Conservation (phyloP, 2,888 invertebrate species). For the Orthonevra nobilis region DNA sequence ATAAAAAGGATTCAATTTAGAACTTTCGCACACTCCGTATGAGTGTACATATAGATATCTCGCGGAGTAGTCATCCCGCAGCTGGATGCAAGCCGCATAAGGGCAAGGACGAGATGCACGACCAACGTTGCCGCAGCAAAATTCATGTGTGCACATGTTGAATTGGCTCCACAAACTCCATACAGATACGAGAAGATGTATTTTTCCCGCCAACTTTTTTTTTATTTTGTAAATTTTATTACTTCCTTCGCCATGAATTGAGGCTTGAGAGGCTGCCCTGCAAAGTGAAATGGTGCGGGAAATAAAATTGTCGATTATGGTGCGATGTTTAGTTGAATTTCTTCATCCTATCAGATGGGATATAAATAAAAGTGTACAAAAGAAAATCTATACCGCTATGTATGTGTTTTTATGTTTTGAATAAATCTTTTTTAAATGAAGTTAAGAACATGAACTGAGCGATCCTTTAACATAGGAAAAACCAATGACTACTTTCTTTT, state of each 20-base stretch:
- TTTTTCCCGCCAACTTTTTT: neutral
- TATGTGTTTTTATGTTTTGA: too few species aligned
- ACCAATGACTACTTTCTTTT: too few species aligned
- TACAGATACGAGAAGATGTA: constrained; percentile 21
- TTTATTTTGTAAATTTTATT: constrained; percentile 46
- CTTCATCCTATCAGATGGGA: constrained; percentile 26
- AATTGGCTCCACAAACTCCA: constrained; percentile 42
- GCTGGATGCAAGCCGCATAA: neutral
- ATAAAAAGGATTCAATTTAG: constrained; percentile 67
- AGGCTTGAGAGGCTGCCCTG: constrained; percentile 5
- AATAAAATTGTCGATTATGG: constrained; percentile 32
- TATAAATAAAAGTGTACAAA: neutral
- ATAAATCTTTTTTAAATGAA: too few species aligned
- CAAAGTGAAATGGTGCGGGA: constrained; percentile 2
- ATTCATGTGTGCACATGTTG: constrained; percentile 58
- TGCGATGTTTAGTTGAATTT: constrained; percentile 17
- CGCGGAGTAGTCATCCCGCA: constrained; percentile 12
- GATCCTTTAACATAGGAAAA: too few species aligned
- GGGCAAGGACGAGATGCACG: constrained; percentile 49
- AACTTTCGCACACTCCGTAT: constrained; percentile 47
- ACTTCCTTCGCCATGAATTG: constrained; percentile 30
- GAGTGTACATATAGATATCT: constrained; percentile 6
- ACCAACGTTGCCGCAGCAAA: constrained; percentile 8
- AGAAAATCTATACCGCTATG: too few species aligned
- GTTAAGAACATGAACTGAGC: too few species aligned